Percentiles rank a stretch among this genome's conserved stretches.
These are phyloP conservation scores for Florisuga fusca DNA, from an alignment of 2,797 vertebrate species.

Conservation along the genomic window DNA sequence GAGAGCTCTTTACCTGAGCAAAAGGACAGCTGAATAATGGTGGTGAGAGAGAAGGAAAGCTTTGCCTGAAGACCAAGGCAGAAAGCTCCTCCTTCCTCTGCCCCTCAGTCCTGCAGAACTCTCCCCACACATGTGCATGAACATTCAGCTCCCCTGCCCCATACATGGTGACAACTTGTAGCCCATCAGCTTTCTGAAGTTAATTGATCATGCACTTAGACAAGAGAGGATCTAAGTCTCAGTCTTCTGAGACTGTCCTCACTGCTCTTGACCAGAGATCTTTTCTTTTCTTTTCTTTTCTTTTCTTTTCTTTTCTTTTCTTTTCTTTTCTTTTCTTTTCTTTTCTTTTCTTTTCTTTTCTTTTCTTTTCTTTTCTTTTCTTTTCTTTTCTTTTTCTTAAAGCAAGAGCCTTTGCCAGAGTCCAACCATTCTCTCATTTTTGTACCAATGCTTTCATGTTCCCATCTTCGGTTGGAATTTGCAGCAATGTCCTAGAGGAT, in stretches of 20 bases:
- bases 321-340: no score
- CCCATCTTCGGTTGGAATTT: neutral
- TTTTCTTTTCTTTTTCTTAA: neutral
- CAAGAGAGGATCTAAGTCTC: neutral
- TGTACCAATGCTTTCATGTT: neutral
- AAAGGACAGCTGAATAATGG: neutral
- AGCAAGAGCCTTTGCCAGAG: neutral
- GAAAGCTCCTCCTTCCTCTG: neutral
- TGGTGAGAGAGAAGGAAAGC: neutral
- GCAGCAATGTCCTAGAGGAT: neutral
- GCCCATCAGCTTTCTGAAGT: neutral
- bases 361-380: no score
- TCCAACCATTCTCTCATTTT: neutral
- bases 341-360: no score
- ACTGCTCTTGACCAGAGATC: neutral
- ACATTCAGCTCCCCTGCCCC: neutral
- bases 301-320: no score
- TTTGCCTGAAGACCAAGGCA: neutral
- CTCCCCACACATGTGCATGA: neutral
- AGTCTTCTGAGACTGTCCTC: neutral
- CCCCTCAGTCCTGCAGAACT: neutral
- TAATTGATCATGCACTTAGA: neutral
- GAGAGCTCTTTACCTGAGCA: accelerated
- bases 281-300: no score
- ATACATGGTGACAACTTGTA: neutral